phyloP scores from a whole-genome alignment of 1,140 invertebrate genomes.

The Leucophenga varia region DNA sequence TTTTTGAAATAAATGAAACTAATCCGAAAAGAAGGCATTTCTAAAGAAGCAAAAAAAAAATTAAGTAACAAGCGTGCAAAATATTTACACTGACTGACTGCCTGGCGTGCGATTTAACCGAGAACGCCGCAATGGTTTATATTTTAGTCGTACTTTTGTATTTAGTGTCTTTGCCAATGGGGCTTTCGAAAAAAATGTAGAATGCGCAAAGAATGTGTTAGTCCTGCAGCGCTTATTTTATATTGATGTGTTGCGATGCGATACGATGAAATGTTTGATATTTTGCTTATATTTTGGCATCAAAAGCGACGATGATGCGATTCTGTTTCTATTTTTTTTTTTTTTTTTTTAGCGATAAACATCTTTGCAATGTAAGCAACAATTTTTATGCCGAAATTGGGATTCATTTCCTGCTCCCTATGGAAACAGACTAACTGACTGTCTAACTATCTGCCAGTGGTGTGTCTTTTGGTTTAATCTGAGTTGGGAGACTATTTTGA shows the following conservation, averaged over 20 bases:
- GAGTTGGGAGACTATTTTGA: no score
- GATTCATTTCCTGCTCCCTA: slow-evolving; percentile 25
- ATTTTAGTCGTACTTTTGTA: no score
- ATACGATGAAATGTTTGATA: no score
- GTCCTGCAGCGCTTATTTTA: no score
- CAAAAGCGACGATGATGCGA: slow-evolving; percentile 32
- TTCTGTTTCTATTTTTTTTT: no score
- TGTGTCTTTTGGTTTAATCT: no score
- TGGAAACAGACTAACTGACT: slow-evolving; percentile 13
- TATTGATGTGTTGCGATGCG: no score
- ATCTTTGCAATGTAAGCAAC: slow-evolving; percentile 56
- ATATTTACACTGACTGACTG: slow-evolving; percentile 43
- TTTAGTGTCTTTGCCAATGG: no score
- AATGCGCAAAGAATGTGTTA: no score
- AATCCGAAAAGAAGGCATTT: slow-evolving; percentile 51
- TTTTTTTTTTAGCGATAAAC: slow-evolving; percentile 35
- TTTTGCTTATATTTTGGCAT: no score
- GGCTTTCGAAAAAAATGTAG: no score
- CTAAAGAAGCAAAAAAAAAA: no score
- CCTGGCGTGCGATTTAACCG: slow-evolving; percentile 22
- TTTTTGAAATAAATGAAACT: slow-evolving; percentile 48
- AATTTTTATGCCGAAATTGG: slow-evolving; percentile 54
- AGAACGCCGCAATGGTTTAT: slow-evolving; percentile 7
- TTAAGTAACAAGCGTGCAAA: slow-evolving; percentile 35
- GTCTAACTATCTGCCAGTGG: not conserved